Conservation (phyloP, 2,113 vertebrate species). For the Marcusenius ussheri region DNA sequence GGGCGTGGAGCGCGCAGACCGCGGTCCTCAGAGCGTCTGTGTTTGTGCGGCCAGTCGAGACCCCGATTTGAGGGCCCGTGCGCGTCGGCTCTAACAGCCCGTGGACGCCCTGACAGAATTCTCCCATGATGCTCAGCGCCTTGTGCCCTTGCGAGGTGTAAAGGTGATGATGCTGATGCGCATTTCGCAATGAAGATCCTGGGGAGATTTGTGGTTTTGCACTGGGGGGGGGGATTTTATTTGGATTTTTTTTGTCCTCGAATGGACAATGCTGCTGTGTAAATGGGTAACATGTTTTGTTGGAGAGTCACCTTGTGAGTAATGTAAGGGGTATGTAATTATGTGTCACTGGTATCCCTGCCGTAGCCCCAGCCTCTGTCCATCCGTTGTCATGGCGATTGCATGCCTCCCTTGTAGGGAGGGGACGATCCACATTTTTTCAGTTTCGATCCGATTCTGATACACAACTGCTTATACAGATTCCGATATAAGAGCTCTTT, state of each 20-base stretch:
- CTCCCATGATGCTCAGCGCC: background rate
- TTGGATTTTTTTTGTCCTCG: background rate
- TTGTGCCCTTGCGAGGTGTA: background rate
- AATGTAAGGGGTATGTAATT: background rate
- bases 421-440: too few relatives aligned
- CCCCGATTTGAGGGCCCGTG: background rate
- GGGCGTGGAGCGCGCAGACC: background rate
- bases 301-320: background rate
- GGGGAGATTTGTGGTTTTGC: background rate
- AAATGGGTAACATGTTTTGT: background rate
- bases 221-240: background rate
- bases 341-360: background rate
- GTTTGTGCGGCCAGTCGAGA: background rate
- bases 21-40: background rate
- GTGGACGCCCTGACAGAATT: background rate
- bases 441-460: too few relatives aligned
- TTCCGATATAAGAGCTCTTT: too few relatives aligned
- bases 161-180: background rate
- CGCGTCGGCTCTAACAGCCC: background rate
- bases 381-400: background rate
- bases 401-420: background rate
- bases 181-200: background rate
- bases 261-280: background rate
- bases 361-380: background rate
- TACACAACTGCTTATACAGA: too few relatives aligned